Conservation (phyloP, 2,888 invertebrate genomes). For the Nesidiocoris tenuis region DNA sequence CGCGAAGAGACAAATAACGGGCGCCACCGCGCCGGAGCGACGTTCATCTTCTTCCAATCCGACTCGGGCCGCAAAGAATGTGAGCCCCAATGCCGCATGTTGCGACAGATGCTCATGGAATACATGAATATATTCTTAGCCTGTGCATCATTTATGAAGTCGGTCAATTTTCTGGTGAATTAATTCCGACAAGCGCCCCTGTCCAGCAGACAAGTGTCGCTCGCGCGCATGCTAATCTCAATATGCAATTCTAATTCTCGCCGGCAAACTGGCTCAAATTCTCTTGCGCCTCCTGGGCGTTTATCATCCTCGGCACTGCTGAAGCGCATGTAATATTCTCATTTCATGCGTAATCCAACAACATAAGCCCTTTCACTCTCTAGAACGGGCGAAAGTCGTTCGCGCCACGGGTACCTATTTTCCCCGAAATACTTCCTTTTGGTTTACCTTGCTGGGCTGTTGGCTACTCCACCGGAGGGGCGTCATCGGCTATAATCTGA, state of each 20-base stretch:
- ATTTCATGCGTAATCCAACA: background rate
- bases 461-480: no score
- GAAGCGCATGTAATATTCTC: conserved; percentile 9
- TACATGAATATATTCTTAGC: conserved; percentile 39
- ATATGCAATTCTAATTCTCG: conserved; percentile 39
- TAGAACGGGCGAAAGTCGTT: no score
- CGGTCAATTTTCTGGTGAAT: conserved; percentile 40
- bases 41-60: no score
- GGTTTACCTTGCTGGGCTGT: no score
- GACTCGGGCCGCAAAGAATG: conserved; percentile 27
- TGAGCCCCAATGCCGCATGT: conserved; percentile 8
- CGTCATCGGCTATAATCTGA: no score
- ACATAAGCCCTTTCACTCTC: background rate
- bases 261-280: conserved; percentile 7
- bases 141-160: conserved; percentile 34
- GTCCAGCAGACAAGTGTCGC: conserved; percentile 33
- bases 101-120: conserved; percentile 32
- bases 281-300: conserved; percentile 11
- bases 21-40: no score
- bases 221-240: conserved; percentile 40
- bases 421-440: no score
- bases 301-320: conserved; percentile 5
- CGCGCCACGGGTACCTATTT: no score
- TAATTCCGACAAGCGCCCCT: conserved; percentile 31
- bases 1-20: no score